Evolutionary conservation across 1,140 invertebrate genomes (phyloP).

Genomic region (Drosophila jambulina): DNA sequence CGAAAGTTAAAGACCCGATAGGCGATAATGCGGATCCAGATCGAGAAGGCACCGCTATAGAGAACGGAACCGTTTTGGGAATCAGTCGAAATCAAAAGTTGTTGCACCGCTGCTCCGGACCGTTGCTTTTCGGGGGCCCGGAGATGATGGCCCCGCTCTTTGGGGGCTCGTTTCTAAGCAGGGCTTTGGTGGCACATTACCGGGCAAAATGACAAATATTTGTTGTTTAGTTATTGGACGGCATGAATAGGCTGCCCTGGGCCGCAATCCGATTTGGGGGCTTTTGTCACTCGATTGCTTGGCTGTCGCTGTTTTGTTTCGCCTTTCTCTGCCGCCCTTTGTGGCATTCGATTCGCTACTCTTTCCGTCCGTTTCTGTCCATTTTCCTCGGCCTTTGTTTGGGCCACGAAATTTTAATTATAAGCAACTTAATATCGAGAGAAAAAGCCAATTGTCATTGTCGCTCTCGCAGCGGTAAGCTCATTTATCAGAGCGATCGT

Average conservation of each 20-base stretch:
- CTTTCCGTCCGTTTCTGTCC: slow-evolving; percentile 68
- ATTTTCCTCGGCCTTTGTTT: slow-evolving; percentile 62
- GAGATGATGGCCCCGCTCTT: slow-evolving; percentile 8
- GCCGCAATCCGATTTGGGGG: slow-evolving; percentile 78
- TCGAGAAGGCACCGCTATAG: slow-evolving; percentile 54
- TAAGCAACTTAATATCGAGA: slow-evolving; percentile 72
- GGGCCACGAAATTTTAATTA: slow-evolving; percentile 73
- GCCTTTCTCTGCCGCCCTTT: slow-evolving; percentile 75
- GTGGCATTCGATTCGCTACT: slow-evolving; percentile 77
- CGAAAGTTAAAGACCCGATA: not conserved
- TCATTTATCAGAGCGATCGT: slow-evolving; percentile 59
- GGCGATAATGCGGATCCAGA: slow-evolving; percentile 10
- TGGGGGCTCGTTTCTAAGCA: slow-evolving; percentile 47
- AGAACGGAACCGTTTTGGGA: slow-evolving; percentile 46
- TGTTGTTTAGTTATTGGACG: slow-evolving; percentile 77
- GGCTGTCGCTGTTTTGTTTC: slow-evolving; percentile 61
- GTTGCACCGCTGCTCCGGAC: slow-evolving; percentile 51
- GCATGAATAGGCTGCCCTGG: slow-evolving; percentile 68
- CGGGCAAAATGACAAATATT: slow-evolving; percentile 76
- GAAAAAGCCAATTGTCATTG: slow-evolving; percentile 81
- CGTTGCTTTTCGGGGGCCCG: slow-evolving; percentile 18
- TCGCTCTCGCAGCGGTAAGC: slow-evolving; percentile 57
- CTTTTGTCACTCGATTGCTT: slow-evolving; percentile 79
- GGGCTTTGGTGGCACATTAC: slow-evolving; percentile 61
- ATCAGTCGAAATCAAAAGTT: slow-evolving; percentile 75